Evolutionary conservation across 2,888 invertebrate genomes (phyloP).

Genomic region (Apocheima hispidaria): DNA sequence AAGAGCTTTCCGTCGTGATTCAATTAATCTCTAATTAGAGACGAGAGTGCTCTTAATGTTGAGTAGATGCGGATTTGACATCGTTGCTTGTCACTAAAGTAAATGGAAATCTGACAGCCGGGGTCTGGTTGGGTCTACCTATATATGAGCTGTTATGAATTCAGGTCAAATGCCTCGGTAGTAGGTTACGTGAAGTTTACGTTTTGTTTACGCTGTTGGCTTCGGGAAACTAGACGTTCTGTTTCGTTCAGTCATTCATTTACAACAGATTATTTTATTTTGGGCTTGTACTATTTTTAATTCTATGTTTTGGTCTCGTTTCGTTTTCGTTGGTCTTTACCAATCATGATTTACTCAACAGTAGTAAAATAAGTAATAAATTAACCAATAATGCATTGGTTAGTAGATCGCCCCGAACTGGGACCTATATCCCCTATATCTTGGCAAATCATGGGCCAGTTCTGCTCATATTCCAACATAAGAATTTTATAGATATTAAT

Average conservation of each 20-base stretch:
- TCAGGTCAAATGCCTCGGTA: slow-evolving; percentile 63
- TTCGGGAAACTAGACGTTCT: not conserved
- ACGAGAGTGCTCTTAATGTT: slow-evolving; percentile 82
- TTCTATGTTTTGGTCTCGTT: no score
- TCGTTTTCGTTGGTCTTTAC: no score
- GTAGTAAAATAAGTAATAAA: no score
- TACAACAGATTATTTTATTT: not conserved
- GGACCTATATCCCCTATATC: no score
- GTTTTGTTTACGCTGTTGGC: slow-evolving; percentile 30
- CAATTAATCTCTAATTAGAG: slow-evolving; percentile 84
- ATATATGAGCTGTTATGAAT: slow-evolving; percentile 50
- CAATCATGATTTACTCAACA: no score
- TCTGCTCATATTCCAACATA: no score
- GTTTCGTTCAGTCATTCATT: slow-evolving; percentile 7
- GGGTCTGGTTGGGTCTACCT: slow-evolving; percentile 54
- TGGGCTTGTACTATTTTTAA: no score
- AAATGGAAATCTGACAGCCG: slow-evolving; percentile 80
- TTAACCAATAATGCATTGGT: no score
- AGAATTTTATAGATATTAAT: no score
- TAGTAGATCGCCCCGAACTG: no score
- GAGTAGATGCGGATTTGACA: slow-evolving; percentile 77
- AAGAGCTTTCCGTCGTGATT: slow-evolving; percentile 72
- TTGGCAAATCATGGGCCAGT: no score
- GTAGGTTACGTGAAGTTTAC: slow-evolving; percentile 34
- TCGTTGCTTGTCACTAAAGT: slow-evolving; percentile 72